Percentiles rank a stretch among this genome's conserved stretches.
Evolutionary conservation across 2,888 invertebrate species (phyloP).

Genomic region (Drosophila atripex): DNA sequence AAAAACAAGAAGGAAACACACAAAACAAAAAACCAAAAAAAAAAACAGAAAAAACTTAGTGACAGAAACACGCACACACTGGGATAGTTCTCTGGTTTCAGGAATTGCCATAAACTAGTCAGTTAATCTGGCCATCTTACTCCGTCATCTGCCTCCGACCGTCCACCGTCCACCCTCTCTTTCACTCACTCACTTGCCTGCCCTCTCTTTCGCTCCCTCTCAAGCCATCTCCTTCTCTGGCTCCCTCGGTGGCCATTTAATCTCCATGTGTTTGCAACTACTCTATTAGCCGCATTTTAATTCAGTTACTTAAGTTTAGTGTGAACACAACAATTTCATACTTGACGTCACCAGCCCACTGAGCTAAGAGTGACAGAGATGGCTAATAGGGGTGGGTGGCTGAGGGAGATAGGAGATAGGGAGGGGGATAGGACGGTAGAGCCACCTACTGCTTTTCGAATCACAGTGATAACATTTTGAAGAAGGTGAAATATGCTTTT

Average conservation of each 20-base stretch:
- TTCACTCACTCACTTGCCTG: background rate
- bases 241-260: conserved; percentile 31
- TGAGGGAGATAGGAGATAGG: background rate
- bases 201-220: background rate
- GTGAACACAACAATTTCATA: conserved; percentile 78
- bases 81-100: conserved; percentile 24
- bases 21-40: background rate
- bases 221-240: background rate
- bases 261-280: conserved; percentile 72
- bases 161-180: background rate
- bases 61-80: conserved; percentile 35
- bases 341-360: conserved; percentile 52
- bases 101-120: conserved; percentile 46
- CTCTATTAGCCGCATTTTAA: conserved; percentile 79
- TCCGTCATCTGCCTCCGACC: conserved; percentile 18
- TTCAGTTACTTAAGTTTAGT: conserved; percentile 80
- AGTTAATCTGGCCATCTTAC: conserved; percentile 46
- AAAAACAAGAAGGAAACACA: background rate
- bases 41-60: conserved; percentile 21
- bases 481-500: no score
- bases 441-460: no score
- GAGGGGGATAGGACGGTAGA: background rate
- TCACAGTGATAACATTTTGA: no score
- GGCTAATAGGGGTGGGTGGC: background rate
- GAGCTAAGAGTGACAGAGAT: background rate